Percentiles rank a stretch among this genome's conserved stretches.
Evolutionary conservation across 1,140 invertebrate species (phyloP).

Genomic region (Teleopsis dalmanni): DNA sequence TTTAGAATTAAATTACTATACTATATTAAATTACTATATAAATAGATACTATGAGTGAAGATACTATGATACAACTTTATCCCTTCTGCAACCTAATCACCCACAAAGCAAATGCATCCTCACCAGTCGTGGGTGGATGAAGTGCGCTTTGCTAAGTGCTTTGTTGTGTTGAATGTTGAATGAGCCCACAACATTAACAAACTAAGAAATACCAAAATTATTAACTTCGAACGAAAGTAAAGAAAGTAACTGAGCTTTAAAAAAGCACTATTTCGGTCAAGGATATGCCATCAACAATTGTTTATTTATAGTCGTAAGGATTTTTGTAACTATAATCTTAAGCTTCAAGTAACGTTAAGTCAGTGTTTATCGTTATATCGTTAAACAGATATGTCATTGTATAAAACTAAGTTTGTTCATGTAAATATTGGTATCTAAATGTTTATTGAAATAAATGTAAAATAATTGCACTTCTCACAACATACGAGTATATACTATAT

Average conservation of each 20-base stretch:
- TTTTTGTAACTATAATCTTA: no score
- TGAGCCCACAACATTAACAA: constrained; percentile 36
- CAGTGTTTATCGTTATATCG: no score
- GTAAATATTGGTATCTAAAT: no score
- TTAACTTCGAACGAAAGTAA: neutral
- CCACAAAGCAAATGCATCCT: neutral
- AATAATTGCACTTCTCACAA: no score
- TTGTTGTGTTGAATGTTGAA: constrained; percentile 22
- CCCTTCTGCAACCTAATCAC: constrained; percentile 15
- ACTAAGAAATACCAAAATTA: constrained; percentile 1
- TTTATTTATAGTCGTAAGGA: no score
- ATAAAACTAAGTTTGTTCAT: no score
- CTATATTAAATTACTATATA: constrained; percentile 1
- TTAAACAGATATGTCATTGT: no score
- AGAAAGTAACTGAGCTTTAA: neutral
- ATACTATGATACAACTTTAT: constrained; percentile 2
- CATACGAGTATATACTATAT: no score
- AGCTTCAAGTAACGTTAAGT: no score
- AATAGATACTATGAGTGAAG: neutral
- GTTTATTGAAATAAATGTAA: no score
- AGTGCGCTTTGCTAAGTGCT: neutral
- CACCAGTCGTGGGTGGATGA: neutral
- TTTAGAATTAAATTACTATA: neutral
- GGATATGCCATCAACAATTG: no score
- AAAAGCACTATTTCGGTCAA: no score